Evolutionary conservation across 2,113 vertebrate species (phyloP).

Genomic region (Pelusios castaneus): DNA sequence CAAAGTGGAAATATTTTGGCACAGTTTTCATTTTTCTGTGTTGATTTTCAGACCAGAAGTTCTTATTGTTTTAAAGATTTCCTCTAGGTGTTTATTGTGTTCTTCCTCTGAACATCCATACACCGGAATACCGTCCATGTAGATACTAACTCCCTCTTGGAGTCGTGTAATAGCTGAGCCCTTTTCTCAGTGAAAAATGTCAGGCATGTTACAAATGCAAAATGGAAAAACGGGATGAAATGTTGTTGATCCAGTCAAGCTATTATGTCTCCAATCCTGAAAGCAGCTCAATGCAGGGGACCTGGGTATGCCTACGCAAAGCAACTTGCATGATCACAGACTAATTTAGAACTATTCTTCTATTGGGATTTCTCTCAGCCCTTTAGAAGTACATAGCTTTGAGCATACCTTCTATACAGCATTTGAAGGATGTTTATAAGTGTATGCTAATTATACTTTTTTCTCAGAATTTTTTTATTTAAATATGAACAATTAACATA

Average conservation of each 20-base stretch:
- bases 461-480: neutral
- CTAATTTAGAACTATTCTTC: neutral
- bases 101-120: neutral
- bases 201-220: neutral
- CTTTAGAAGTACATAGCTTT: neutral
- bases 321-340: fast-evolving
- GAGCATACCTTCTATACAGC: neutral
- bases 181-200: neutral
- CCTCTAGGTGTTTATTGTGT: neutral
- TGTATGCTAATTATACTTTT: neutral
- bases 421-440: neutral
- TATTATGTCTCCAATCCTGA: fast-evolving
- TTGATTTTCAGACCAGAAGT: neutral
- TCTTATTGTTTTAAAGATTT: constrained; percentile 18
- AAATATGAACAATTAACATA: neutral
- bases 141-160: neutral
- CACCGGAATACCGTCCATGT: neutral
- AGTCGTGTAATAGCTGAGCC: neutral
- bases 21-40: neutral
- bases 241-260: neutral
- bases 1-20: neutral
- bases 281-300: neutral
- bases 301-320: neutral
- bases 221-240: neutral
- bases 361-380: neutral